Conservation (phyloP, 2,113 vertebrate genomes). For the Nesogale talazaci region DNA sequence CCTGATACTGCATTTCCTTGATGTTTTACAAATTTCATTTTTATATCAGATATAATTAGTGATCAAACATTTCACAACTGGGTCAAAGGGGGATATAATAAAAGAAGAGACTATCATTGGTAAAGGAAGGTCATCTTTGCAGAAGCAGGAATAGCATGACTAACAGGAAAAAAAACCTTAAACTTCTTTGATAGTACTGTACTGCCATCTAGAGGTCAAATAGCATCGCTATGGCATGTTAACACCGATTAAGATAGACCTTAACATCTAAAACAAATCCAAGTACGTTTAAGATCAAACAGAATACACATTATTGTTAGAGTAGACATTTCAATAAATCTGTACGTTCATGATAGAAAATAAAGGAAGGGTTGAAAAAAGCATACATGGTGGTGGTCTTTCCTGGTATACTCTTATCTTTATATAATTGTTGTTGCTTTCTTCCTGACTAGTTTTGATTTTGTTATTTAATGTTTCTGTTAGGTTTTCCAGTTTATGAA, state of each 20-base stretch:
- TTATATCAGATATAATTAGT: constrained; percentile 63
- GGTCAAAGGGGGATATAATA: constrained; percentile 46
- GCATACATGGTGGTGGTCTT: too few species aligned
- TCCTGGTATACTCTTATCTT: too few species aligned
- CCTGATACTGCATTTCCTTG: constrained; percentile 19
- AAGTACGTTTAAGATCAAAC: constrained; percentile 1
- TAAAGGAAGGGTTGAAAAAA: too few species aligned
- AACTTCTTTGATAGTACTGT: neutral
- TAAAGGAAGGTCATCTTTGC: constrained; percentile 55
- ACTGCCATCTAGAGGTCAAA: constrained; percentile 70
- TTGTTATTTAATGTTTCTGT: too few species aligned
- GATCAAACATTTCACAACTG: constrained; percentile 41
- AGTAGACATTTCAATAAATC: too few species aligned
- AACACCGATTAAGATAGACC: neutral
- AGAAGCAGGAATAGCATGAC: neutral
- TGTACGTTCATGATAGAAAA: too few species aligned
- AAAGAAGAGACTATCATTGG: constrained; percentile 26
- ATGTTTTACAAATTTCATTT: constrained; percentile 65
- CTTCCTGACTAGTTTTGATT: too few species aligned
- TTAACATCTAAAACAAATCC: constrained; percentile 22
- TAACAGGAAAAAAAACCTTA: neutral
- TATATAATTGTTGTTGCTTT: too few species aligned
- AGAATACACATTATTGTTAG: neutral
- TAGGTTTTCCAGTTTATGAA: too few species aligned
- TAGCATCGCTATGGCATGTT: neutral